Percentiles rank a stretch among this genome's conserved stretches.
These are phyloP conservation scores for Molossus molossus DNA, from an alignment of 2,797 vertebrate genomes.

Conservation along the genomic window DNA sequence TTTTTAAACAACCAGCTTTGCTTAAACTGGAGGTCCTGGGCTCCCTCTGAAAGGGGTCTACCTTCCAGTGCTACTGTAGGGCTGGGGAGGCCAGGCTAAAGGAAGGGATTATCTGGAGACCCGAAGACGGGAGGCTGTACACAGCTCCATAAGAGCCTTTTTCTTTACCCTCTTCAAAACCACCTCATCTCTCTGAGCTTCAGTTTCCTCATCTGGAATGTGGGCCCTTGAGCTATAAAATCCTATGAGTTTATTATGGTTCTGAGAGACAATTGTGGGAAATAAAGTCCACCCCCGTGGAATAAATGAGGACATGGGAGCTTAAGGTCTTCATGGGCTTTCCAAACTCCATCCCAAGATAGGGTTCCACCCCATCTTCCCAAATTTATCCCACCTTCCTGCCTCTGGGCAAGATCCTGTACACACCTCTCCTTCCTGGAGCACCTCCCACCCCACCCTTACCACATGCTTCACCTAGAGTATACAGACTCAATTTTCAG, in stretches of 20 bases:
- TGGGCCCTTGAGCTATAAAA: background rate
- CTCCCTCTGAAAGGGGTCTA: background rate
- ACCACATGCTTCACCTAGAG: background rate
- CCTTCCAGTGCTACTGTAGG: rapidly evolving
- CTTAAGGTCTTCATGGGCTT: background rate
- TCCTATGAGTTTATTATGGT: no score
- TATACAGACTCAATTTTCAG: background rate
- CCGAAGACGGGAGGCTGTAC: rapidly evolving
- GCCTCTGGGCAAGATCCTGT: background rate
- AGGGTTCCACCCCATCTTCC: background rate
- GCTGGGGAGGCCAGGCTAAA: background rate
- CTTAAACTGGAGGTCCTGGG: constrained; percentile 84
- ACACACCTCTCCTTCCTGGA: background rate
- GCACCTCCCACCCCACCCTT: rapidly evolving
- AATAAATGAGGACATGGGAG: background rate
- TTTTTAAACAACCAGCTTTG: constrained; percentile 87
- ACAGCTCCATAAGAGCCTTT: background rate
- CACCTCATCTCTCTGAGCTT: background rate
- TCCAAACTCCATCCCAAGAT: background rate
- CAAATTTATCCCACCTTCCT: background rate
- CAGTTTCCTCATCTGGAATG: background rate
- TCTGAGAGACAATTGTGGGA: background rate
- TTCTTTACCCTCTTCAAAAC: background rate
- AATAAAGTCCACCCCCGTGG: background rate
- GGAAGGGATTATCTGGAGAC: background rate